phyloP scores from a whole-genome alignment of 2,888 invertebrate genomes.

The Dryocosmus kuriphilus region DNA sequence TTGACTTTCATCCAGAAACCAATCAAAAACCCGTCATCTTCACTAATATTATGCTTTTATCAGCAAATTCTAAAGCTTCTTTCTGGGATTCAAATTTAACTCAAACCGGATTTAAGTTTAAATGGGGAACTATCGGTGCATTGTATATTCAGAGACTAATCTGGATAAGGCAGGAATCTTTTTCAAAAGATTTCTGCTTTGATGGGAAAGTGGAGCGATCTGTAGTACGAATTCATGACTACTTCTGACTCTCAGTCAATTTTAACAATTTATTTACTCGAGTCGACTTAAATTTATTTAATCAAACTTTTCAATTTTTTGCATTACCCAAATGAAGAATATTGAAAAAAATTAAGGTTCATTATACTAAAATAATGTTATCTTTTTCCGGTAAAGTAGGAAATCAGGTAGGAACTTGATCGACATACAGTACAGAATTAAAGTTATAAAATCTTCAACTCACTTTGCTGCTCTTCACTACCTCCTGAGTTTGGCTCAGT shows the following conservation, averaged over 20 bases:
- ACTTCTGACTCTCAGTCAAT: background rate
- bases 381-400: conserved; percentile 11
- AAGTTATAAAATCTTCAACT: conserved; percentile 4
- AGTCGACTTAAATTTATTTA: background rate
- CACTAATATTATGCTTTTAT: background rate
- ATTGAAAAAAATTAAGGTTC: background rate
- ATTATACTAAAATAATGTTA: background rate
- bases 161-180: background rate
- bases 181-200: background rate
- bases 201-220: conserved; percentile 16
- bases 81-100: conserved; percentile 1
- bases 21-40: conserved; percentile 9
- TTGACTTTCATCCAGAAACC: conserved; percentile 24
- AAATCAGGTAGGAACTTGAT: background rate
- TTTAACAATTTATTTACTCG: background rate
- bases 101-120: background rate
- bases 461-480: conserved; percentile 38
- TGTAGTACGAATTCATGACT: background rate
- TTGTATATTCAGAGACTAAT: background rate
- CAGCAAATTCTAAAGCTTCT: background rate
- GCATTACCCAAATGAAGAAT: background rate
- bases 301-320: background rate
- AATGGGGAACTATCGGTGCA: background rate
- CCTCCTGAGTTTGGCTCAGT: background rate
- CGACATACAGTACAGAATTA: background rate